phyloP scores from a whole-genome alignment of 1,140 invertebrate genomes.

The Delia radicum region DNA sequence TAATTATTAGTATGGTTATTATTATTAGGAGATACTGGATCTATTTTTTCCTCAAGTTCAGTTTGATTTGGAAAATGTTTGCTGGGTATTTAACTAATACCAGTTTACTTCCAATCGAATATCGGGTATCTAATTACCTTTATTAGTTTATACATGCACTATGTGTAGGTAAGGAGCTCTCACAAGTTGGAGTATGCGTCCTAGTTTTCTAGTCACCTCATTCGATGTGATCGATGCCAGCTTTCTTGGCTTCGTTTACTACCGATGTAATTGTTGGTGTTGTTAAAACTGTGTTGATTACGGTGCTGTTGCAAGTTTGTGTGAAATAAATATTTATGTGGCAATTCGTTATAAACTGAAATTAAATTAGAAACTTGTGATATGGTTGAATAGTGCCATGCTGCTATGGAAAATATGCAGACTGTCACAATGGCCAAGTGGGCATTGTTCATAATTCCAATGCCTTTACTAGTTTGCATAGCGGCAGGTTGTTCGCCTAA shows the following conservation, averaged over 20 bases:
- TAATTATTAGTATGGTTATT: too few relatives aligned
- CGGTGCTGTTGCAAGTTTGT: neutral
- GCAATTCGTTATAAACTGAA: neutral
- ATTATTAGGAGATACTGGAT: too few relatives aligned
- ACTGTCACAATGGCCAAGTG: conserved; percentile 46
- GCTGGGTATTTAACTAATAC: too few relatives aligned
- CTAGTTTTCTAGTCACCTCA: neutral
- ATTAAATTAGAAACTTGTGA: conserved; percentile 35
- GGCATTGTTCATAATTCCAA: conserved; percentile 60
- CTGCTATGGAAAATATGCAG: conserved; percentile 17
- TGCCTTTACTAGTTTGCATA: conserved; percentile 79
- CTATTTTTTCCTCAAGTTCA: too few relatives aligned
- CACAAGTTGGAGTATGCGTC: neutral
- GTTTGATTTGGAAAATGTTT: too few relatives aligned
- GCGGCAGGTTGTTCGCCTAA: conserved; percentile 75
- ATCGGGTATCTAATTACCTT: neutral
- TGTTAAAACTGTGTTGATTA: neutral
- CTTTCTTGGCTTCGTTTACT: neutral
- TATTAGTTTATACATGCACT: neutral
- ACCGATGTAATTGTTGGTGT: neutral
- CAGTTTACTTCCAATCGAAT: too few relatives aligned
- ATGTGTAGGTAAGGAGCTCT: neutral
- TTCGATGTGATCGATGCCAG: neutral
- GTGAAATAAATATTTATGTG: neutral
- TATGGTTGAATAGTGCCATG: conserved; percentile 44